These are phyloP conservation scores for Germaria angustata DNA, from an alignment of 2,888 invertebrate species.

Conservation along the genomic window DNA sequence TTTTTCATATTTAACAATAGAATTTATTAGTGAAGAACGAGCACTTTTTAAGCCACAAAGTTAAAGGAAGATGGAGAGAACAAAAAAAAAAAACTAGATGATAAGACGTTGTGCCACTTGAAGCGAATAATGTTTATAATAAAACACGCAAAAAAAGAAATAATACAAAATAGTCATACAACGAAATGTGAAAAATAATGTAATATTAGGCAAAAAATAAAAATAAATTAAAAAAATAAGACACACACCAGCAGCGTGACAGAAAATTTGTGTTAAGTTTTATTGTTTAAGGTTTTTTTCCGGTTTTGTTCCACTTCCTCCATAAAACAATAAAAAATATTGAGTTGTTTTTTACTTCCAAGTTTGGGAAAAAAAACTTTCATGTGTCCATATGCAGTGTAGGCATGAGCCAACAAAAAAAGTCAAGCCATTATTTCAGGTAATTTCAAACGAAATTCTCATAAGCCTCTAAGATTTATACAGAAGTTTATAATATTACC, in stretches of 20 bases:
- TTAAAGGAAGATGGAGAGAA: not conserved
- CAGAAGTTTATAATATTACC: no score
- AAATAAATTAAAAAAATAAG: not conserved
- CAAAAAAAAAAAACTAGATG: conserved; percentile 27
- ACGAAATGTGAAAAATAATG: not conserved
- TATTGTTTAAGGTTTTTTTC: conserved; percentile 13
- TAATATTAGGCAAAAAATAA: not conserved
- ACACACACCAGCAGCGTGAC: conserved; percentile 27
- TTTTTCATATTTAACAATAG: conserved; percentile 42
- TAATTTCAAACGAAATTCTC: no score
- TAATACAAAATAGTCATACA: not conserved
- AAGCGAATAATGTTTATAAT: conserved; percentile 44
- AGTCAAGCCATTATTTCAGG: no score
- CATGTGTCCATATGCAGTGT: not conserved
- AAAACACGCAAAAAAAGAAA: not conserved
- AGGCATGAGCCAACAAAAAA: not conserved
- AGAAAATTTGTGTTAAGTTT: conserved; percentile 60
- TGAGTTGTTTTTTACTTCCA: not conserved
- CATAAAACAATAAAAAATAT: not conserved
- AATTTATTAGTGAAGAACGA: conserved; percentile 45
- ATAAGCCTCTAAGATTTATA: no score
- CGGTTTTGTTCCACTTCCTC: conserved; percentile 9
- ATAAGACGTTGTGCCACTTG: conserved; percentile 64
- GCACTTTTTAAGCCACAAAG: conserved; percentile 41
- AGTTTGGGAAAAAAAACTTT: not conserved